Conservation (phyloP, 2,113 vertebrate species). For the Ranitomeya imitator region DNA sequence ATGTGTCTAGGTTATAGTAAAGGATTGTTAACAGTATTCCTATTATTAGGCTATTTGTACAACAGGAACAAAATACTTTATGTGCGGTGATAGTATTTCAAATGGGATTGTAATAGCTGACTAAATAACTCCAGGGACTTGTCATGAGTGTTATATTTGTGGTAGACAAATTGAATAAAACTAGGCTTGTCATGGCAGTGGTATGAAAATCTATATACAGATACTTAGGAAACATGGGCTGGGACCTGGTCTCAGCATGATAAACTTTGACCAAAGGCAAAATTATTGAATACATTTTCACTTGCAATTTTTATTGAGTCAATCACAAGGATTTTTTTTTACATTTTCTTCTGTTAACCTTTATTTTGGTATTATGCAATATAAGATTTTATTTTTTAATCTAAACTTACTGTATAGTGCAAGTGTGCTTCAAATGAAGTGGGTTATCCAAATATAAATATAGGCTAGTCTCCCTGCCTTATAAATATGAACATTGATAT, state of each 20-base stretch:
- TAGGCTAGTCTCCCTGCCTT: background rate
- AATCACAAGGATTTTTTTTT: slow-evolving; percentile 7
- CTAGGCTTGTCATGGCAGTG: slow-evolving; percentile 13
- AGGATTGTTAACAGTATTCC: slow-evolving; percentile 31
- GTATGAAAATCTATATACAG: slow-evolving; percentile 43
- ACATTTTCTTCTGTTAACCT: background rate
- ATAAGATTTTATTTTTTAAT: background rate
- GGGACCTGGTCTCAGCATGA: slow-evolving; percentile 39
- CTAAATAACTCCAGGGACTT: slow-evolving; percentile 36
- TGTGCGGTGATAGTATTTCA: slow-evolving; percentile 24
- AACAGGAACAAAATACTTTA: slow-evolving; percentile 56
- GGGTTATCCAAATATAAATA: background rate
- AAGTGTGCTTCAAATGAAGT: background rate
- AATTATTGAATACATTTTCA: slow-evolving; percentile 31
- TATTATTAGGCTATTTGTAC: slow-evolving; percentile 53
- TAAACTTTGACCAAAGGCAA: slow-evolving; percentile 45
- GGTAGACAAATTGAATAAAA: slow-evolving; percentile 38
- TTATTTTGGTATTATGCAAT: background rate
- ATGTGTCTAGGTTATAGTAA: slow-evolving; percentile 17
- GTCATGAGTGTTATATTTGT: slow-evolving; percentile 20
- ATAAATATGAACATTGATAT: background rate
- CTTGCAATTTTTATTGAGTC: background rate
- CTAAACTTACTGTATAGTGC: background rate
- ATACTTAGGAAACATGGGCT: slow-evolving; percentile 51
- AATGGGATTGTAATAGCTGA: slow-evolving; percentile 47